Evolutionary conservation across 2,113 vertebrate genomes (phyloP), one percentile per base, ranked within the genome.

Genomic region (Nestor notabilis): DNA sequence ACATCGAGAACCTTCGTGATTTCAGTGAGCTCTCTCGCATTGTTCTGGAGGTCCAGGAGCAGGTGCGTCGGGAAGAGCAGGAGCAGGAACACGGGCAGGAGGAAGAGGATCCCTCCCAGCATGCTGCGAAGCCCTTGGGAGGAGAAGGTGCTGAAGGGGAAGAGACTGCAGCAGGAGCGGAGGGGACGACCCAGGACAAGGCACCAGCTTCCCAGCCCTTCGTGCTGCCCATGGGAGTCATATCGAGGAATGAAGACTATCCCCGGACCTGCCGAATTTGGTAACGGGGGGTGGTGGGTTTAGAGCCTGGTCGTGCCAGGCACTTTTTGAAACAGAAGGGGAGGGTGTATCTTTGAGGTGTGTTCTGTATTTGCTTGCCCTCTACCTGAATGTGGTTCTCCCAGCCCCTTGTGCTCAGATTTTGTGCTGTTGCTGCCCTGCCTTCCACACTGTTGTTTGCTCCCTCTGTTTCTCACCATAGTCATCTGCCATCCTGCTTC

Each of bases 181-280:
- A 60, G 43, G 97, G 61, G 3, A 27, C 3, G 0, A 37, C 87
- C 20, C 96, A 95, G 70, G 93, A 91, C 33, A 76, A 95, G 17
- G 87, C 91, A 14, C 13, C 84, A 33, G 76, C 87, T 16, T 87
- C 95, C 68, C 99, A 99, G 85, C 98, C 99, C 1, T 99, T 99
- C 0, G 97, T 99, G 80, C 92, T 99, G 95, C 99, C 99, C 3
- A 94, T 98, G 50, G 99, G 99, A 8, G 99, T 99, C 82, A 99
- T 99, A 80, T 99, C 99, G 0, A 98, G 99, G 93, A 99, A 99
- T 1, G 99, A 99, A 90, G 99, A 99, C 69, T 99, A 99, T 58
- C 99, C 99, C 55, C 99, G 99, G 18, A 98, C 97, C 96, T 99
- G 99, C 98, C 98, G 98, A 55, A 98, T 99, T 94, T 99, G 99